Conservation (phyloP, 2,797 vertebrate species). For the Sphenodon punctatus region DNA sequence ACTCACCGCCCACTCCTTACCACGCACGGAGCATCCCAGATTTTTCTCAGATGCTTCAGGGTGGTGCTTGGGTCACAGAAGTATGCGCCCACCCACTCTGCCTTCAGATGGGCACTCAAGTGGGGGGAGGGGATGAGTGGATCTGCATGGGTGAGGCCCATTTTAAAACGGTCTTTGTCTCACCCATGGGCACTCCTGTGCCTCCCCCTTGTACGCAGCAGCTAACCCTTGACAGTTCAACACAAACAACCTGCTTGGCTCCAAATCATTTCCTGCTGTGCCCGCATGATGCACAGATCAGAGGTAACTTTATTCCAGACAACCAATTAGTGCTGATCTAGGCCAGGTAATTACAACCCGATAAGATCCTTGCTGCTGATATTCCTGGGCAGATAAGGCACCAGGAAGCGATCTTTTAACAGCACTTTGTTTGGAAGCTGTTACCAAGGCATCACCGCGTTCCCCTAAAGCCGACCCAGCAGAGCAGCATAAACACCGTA, state of each 20-base stretch:
- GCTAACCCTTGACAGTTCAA: background rate
- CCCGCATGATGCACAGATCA: conserved; percentile 35
- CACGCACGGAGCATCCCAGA: no score
- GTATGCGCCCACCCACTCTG: no score
- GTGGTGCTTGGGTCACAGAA: no score
- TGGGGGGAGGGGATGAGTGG: no score
- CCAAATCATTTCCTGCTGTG: conserved; percentile 56
- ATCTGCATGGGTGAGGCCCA: no score
- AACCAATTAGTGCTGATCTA: conserved; percentile 75
- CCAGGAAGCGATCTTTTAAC: conserved; percentile 8
- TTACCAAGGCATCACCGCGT: background rate
- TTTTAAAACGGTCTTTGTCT: no score
- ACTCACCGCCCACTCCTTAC: no score
- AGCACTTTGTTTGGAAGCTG: background rate
- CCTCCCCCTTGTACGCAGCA: background rate
- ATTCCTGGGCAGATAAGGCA: conserved; percentile 52
- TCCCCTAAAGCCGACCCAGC: background rate
- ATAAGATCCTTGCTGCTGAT: conserved; percentile 62
- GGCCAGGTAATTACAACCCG: conserved; percentile 66
- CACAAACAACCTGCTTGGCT: conserved; percentile 21
- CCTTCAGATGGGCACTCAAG: no score
- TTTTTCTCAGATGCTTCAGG: no score
- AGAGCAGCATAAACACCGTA: background rate
- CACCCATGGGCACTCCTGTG: no score
- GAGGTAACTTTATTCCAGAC: conserved; percentile 72